Base-by-base conservation (phyloP, 2,888 invertebrate species). In the Argynnis bischoffii region DNA sequence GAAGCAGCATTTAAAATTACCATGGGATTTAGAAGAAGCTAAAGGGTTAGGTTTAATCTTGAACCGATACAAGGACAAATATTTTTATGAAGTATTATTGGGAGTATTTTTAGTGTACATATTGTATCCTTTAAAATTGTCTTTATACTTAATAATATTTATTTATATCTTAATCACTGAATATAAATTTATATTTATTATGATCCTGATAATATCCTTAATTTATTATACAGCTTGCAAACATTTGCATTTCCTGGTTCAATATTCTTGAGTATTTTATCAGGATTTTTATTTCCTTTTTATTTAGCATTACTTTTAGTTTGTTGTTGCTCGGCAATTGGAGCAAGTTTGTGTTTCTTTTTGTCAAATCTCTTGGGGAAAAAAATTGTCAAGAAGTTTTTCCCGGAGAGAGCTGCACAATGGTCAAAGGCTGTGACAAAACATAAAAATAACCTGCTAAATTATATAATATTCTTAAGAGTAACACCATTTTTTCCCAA, bases 161-260 rank as follows among this genome's bases (percentile, higher is more conserved):
- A n/a, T 46, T 13, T 64, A 50, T 50, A 35, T 55, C 3, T 8
- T n/a, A 4, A 31, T n/a, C 35, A 51, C n/a, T n/a, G 16, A 59
- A 8, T n/a, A 6, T 16, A n/a, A 1, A 31, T 50, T 60, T 5
- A 14, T 3, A 21, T 57, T 26, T 59, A n/a, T 6, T 41, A 63
- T 61, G 66, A 41, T 65, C 54, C 6, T 61, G 18, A 64, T 67
- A 50, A 66, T 46, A 31, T 59, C 68, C 70, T 67, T 53, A 63
- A 67, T n/a, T 16, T 26, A 26, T 26, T n/a, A 75, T 76, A 78
- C 91, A 98, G 98, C 89, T 94, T 99, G 82, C 99, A 99, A 95
- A 98, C 99, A 72, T 99, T 99, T 94, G 99, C 99, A 80, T 99
- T 99, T 93, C 99, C 99, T 72, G 99, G 99, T 74, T 99, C 99